Evolutionary conservation across 2,888 invertebrate species (phyloP).

Genomic region (Plebejus melissa): DNA sequence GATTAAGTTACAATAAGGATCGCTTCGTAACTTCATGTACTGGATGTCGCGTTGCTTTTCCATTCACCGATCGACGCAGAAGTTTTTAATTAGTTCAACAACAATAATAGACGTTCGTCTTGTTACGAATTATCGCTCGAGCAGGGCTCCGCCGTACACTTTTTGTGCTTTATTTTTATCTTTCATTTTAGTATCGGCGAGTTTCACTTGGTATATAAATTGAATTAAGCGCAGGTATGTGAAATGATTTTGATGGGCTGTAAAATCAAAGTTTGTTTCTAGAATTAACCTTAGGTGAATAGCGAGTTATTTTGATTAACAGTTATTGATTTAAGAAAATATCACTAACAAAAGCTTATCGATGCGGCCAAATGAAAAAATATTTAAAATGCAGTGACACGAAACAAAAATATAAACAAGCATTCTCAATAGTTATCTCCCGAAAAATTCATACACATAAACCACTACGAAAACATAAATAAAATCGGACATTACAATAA

Average conservation of each 20-base stretch:
- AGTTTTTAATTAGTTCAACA: constrained; percentile 72
- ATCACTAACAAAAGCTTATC: background rate
- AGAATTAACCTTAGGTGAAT: background rate
- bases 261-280: background rate
- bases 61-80: constrained; percentile 52
- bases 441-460: background rate
- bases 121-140: constrained; percentile 52
- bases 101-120: constrained; percentile 60
- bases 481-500: constrained; percentile 27
- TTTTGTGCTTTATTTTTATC: constrained; percentile 21
- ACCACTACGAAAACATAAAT: constrained; percentile 20
- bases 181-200: background rate
- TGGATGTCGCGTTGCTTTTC: constrained; percentile 45
- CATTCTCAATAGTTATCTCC: background rate
- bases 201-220: background rate
- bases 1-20: constrained; percentile 33
- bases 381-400: background rate
- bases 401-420: background rate
- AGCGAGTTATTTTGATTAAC: background rate
- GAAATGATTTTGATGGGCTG: background rate
- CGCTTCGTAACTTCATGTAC: constrained; percentile 40
- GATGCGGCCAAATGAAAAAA: background rate
- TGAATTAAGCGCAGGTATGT: background rate
- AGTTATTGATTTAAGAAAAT: background rate
- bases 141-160: constrained; percentile 23